Percentiles rank a stretch among this genome's conserved stretches.
Conservation (phyloP, 2,797 vertebrate species). For the Sciurus carolinensis region DNA sequence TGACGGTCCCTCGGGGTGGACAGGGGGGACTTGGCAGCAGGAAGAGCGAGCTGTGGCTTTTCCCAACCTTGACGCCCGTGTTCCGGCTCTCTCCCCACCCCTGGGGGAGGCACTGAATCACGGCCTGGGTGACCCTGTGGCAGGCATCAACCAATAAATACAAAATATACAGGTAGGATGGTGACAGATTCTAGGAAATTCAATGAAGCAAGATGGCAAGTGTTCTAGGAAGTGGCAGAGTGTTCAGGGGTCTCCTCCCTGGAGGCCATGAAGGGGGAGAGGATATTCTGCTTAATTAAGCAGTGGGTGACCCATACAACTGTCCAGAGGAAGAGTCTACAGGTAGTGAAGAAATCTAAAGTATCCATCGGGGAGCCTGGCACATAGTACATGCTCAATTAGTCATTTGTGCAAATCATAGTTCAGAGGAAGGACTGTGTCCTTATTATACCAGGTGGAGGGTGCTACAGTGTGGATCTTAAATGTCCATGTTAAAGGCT, state of each 20-base stretch:
- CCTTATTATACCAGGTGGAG: background rate
- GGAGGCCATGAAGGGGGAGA: too few species aligned
- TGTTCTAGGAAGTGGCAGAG: too few species aligned
- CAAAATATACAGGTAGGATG: background rate
- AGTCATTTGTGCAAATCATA: rapidly evolving
- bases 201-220: background rate
- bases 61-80: background rate
- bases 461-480: background rate
- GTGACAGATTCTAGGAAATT: background rate
- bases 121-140: background rate
- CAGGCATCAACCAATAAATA: background rate
- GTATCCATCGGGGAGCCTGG: background rate
- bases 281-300: background rate
- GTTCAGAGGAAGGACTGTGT: background rate
- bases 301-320: too few species aligned
- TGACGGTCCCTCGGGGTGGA: background rate
- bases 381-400: background rate
- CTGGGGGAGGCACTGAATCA: background rate
- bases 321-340: background rate
- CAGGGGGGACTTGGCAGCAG: background rate
- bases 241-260: background rate
- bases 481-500: background rate
- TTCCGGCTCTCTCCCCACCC: background rate
- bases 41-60: background rate
- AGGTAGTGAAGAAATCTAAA: background rate